Base-by-base conservation (phyloP, 2,888 invertebrate species). In the Tachystola acroxantha region DNA sequence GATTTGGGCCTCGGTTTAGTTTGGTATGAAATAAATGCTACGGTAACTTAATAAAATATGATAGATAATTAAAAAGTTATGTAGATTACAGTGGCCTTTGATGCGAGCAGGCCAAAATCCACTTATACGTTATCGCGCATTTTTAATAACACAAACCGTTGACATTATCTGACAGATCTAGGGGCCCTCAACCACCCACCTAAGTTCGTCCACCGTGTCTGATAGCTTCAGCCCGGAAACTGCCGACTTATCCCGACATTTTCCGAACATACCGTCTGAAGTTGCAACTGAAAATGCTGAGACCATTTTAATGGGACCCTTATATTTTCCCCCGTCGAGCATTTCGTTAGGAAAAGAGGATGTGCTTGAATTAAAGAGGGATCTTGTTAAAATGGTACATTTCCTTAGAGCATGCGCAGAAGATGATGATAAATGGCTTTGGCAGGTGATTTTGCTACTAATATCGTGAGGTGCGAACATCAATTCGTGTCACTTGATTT, bases 341-440 rank as follows among this genome's bases (percentile, higher is more conserved):
- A 46, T 53, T 53, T 52, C n/a, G 53, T 47, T 38, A 31, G 44
- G 50, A 50, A 53, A 32, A 26, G 50, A 57, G 32, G 53, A 51
- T 45, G 48, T 50, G 45, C 47, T 53, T 45, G 48, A 39, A 37
- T 48, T 49, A 33, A 40, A 43, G 34, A 43, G 50, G 41, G 63
- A 36, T 62, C 61, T 42, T 13, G 32, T 22, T 53, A 54, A 26
- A 34, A 32, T 66, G 70, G 73, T 52, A 34, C 10, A 10, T 5
- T 27, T 36, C 22, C 16, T 46, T 42, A 32, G 62, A 44, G 67
- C 76, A 72, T 75, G 76, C 75, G 73, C 69, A 40, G 31, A 47
- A 24, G 55, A 66, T 57, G 56, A 50, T 37, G 39, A 41, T 48
- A 53, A 39, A 32, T 28, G 27, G 25, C 24, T 35, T 25, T 16